These are phyloP conservation scores for Peribatodes rhomboidaria DNA, from an alignment of 2,888 invertebrate species.

Conservation along the genomic window DNA sequence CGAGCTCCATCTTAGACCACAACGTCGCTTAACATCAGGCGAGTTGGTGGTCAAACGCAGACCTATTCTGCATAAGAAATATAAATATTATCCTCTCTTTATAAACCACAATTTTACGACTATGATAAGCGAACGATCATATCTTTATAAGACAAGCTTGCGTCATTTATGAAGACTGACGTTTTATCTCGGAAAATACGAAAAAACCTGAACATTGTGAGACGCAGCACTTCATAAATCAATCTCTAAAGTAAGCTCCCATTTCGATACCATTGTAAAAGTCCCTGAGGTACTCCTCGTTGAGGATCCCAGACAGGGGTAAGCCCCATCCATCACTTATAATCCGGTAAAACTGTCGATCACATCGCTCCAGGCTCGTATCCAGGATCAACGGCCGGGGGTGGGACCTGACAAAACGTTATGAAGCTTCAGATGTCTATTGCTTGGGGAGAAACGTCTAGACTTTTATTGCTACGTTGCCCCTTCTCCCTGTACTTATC, in stretches of 20 bases:
- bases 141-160: too few relatives aligned
- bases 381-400: not conserved
- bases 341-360: constrained; percentile 61
- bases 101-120: too few relatives aligned
- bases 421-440: not conserved
- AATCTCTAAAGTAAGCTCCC: constrained; percentile 24
- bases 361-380: constrained; percentile 42
- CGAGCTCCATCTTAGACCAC: too few relatives aligned
- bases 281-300: constrained; percentile 27
- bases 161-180: not conserved
- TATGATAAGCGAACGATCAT: too few relatives aligned
- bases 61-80: too few relatives aligned
- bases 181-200: not conserved
- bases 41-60: too few relatives aligned
- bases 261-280: constrained; percentile 25
- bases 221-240: constrained; percentile 1
- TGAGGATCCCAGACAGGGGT: constrained; percentile 42
- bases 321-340: constrained; percentile 60
- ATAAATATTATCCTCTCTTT: too few relatives aligned
- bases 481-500: not conserved
- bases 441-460: not conserved
- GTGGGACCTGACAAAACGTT: not conserved
- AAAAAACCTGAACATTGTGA: not conserved
- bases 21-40: too few relatives aligned
- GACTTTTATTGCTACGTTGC: not conserved